A percentile compares a stretch with the other conserved stretches of the same genome.
Conservation (phyloP, 1,140 invertebrate genomes). For the Orchestia grillus region DNA sequence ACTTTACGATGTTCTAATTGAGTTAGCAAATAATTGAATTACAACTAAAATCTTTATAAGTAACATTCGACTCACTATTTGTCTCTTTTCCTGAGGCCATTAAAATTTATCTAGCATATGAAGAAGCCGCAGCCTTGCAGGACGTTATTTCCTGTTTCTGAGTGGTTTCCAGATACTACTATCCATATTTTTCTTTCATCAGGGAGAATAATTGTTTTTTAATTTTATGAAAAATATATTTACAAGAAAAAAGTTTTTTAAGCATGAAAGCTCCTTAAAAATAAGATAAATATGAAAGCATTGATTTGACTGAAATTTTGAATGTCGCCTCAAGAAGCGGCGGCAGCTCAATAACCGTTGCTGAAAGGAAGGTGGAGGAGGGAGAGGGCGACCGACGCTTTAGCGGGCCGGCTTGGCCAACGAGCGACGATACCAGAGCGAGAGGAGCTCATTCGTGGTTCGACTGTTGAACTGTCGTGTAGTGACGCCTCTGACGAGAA, state of each 20-base stretch:
- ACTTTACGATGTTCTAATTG: no score
- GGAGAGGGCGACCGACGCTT: not conserved
- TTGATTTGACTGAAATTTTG: not conserved
- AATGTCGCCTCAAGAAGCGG: not conserved
- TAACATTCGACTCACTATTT: no score
- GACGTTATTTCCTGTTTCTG: not conserved
- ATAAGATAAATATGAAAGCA: not conserved
- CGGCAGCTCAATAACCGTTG: not conserved
- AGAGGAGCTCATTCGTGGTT: not conserved
- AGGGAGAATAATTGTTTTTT: not conserved
- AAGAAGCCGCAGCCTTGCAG: conserved; percentile 1
- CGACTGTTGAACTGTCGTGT: not conserved
- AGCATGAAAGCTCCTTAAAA: not conserved
- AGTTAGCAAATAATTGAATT: no score
- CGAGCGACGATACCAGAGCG: not conserved
- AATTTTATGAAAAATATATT: not conserved
- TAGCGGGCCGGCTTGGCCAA: not conserved
- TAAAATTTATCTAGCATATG: not conserved
- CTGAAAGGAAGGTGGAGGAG: not conserved
- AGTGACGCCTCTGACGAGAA: not conserved
- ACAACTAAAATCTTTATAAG: no score
- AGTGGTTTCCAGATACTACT: not conserved
- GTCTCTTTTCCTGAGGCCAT: not conserved
- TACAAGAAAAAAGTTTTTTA: not conserved
- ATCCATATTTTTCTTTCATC: not conserved